phyloP scores from a whole-genome alignment of 1,140 invertebrate species.

The Acyrthosiphon pisum region DNA sequence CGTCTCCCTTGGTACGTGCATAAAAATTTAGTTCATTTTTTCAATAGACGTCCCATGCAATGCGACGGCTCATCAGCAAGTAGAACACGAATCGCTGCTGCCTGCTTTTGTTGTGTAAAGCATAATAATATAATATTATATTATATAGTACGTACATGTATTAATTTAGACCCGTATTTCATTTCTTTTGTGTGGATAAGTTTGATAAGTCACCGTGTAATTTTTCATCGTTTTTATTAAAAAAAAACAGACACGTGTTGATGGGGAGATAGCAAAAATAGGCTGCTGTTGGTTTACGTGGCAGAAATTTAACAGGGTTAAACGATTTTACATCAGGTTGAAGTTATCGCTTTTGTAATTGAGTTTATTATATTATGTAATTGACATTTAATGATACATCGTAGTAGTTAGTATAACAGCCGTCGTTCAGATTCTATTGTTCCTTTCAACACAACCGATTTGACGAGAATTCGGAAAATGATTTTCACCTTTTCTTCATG shows the following conservation, averaged over 20 bases:
- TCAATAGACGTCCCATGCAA: slow-evolving; percentile 3
- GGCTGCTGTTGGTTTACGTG: neutral
- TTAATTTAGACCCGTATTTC: slow-evolving; percentile 29
- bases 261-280: neutral
- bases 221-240: slow-evolving; percentile 28
- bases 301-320: neutral
- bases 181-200: slow-evolving; percentile 22
- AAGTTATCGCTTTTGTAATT: slow-evolving; percentile 27
- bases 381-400: neutral
- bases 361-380: neutral
- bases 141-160: neutral
- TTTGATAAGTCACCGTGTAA: slow-evolving; percentile 19
- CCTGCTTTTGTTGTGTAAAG: neutral
- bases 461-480: neutral
- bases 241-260: slow-evolving; percentile 14
- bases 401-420: neutral
- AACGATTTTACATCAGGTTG: slow-evolving; percentile 18
- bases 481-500: neutral
- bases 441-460: neutral
- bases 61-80: neutral
- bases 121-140: neutral
- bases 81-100: neutral
- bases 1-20: neutral
- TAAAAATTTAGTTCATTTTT: slow-evolving; percentile 30
- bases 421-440: neutral